Base-by-base conservation (phyloP, 2,888 invertebrate species). In the Thelaira solivaga region DNA sequence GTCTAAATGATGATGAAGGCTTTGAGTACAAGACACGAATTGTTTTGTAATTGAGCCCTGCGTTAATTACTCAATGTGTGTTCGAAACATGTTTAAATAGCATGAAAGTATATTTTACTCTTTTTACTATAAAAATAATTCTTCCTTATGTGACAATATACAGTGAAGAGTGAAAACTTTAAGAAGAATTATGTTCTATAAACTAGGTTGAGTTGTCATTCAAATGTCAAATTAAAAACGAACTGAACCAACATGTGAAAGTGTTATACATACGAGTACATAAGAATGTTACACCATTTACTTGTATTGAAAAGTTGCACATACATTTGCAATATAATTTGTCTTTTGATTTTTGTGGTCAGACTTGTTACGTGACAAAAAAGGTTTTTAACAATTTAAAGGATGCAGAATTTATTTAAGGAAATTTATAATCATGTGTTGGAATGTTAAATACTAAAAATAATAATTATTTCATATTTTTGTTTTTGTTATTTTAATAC, bases 1-100 rank as follows among this genome's bases (percentile, higher is more conserved):
- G 16, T 39, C 55, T 62, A 41, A 62, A 34, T 43, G 49, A 49
- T 43, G 49, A 49, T 49, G n/a, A 55, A 55, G 39, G 29, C 47
- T 57, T 69, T 64, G 69, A 26, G 26, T n/a, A 41, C n/a, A 24
- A 49, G 49, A 59, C 55, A 69, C 39, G 47, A 45, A 78, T 78
- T 78, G 64, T 74, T 78, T 59, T 78, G 78, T 74, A 78, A 78
- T 78, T 78, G 78, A 78, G 59, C 69, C 78, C 78, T 78, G 57
- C 53, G 59, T 74, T 78, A 78, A 74, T 78, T 78, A 74, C 74
- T 74, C 64, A 76, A 76, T 76, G 76, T 64, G 49, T 59, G 49
- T 59, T 59, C 59, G n/a, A 20, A 59, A 20, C 29, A 39, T 69
- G 39, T n/a, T n/a, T n/a, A n/a, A n/a, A n/a, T n/a, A n/a, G n/a